Evolutionary conservation across 2,797 vertebrate genomes (phyloP).

Genomic region (Eulemur rubriventer): DNA sequence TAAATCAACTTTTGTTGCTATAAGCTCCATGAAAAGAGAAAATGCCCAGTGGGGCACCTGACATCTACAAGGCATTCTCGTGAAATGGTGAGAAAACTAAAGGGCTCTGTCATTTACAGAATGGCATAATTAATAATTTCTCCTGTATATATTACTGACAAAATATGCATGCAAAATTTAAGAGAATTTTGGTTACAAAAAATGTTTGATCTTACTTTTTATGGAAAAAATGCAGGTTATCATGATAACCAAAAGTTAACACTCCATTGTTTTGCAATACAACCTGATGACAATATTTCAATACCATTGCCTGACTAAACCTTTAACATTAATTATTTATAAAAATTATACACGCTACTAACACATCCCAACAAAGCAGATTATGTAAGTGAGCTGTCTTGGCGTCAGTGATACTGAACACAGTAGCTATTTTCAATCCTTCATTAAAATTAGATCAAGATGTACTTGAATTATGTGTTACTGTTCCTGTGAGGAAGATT

Average conservation of each 20-base stretch:
- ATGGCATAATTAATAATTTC: constrained; percentile 25
- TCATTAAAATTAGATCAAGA: constrained; percentile 81
- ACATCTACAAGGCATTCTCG: background rate
- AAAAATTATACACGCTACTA: constrained; percentile 67
- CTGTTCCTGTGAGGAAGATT: constrained; percentile 49
- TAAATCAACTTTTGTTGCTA: background rate
- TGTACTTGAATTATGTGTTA: constrained; percentile 57
- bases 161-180: background rate
- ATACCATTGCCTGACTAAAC: constrained; percentile 5
- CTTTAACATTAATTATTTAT: constrained; percentile 66
- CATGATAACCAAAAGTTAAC: constrained; percentile 46
- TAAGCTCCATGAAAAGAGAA: background rate
- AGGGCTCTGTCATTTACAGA: background rate
- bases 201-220: constrained; percentile 24
- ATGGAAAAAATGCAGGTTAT: background rate
- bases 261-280: background rate
- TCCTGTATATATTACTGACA: background rate
- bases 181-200: background rate
- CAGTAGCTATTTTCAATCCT: constrained; percentile 80
- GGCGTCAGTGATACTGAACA: constrained; percentile 66
- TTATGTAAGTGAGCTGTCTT: constrained; percentile 75
- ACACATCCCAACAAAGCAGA: constrained; percentile 74
- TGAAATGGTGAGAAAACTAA: background rate
- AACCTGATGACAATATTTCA: constrained; percentile 50
- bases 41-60: background rate